Evolutionary conservation across 2,797 vertebrate species (phyloP).

Genomic region (Perdix hodgsoniae): DNA sequence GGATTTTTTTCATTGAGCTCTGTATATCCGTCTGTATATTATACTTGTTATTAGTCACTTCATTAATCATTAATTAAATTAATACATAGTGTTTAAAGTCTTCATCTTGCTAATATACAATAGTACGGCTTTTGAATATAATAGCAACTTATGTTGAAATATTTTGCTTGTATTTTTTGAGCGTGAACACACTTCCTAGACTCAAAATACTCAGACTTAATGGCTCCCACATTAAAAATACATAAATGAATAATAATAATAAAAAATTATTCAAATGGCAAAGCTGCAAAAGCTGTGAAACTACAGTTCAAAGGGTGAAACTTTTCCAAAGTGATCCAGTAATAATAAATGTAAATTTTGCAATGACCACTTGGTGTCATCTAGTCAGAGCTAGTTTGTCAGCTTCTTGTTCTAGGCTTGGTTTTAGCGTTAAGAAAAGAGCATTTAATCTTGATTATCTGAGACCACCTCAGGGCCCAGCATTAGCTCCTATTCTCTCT

Average conservation of each 20-base stretch:
- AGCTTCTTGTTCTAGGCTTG: slow-evolving; percentile 11
- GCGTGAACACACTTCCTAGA: slow-evolving; percentile 1
- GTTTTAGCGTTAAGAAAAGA: background rate
- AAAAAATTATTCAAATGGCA: slow-evolving; percentile 36
- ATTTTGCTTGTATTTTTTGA: slow-evolving; percentile 7
- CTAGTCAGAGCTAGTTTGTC: slow-evolving; percentile 44
- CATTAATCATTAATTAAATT: background rate
- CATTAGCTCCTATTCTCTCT: background rate
- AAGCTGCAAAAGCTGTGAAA: slow-evolving; percentile 34
- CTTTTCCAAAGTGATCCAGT: slow-evolving; percentile 39
- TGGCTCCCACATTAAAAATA: background rate
- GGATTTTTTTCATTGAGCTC: background rate
- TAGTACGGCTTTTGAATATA: background rate
- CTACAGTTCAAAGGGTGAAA: slow-evolving; percentile 46
- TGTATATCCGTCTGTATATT: background rate
- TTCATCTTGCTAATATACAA: background rate
- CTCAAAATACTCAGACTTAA: slow-evolving; percentile 48
- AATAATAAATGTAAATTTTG: slow-evolving; percentile 73
- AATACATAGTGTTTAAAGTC: background rate
- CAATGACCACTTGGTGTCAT: slow-evolving; percentile 69
- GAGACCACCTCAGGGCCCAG: background rate
- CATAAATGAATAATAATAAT: too few relatives aligned
- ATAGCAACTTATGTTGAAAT: background rate
- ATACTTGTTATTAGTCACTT: background rate
- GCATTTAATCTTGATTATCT: background rate